Percentiles rank a stretch among this genome's conserved stretches.
phyloP scores from a whole-genome alignment of 1,140 invertebrate species.

The Cydia amplana region DNA sequence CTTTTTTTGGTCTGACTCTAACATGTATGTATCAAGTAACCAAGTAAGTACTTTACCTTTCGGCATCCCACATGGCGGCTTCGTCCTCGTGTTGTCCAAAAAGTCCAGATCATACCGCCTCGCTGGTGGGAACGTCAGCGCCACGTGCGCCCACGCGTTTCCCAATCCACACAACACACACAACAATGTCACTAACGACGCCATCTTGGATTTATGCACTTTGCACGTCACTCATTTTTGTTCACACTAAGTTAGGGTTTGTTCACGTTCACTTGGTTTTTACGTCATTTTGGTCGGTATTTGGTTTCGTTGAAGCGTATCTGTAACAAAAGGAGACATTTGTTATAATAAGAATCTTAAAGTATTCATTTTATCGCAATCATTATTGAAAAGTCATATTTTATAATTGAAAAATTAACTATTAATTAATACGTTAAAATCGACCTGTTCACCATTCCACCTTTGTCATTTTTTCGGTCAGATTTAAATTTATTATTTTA shows the following conservation, averaged over 20 bases:
- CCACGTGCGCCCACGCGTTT: constrained; percentile 84
- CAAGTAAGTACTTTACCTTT: constrained; percentile 89
- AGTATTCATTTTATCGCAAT: not conserved
- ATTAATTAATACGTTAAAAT: too few species aligned
- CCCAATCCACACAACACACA: constrained; percentile 52
- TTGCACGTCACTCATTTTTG: constrained; percentile 13
- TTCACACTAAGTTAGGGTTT: not conserved
- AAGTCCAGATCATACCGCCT: constrained; percentile 95
- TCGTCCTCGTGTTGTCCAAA: constrained; percentile 93
- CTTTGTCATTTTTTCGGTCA: too few species aligned
- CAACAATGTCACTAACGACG: constrained; percentile 50
- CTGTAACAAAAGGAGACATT: constrained; percentile 25
- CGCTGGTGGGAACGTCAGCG: constrained; percentile 91
- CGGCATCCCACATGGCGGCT: constrained; percentile 96
- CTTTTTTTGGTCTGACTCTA: too few species aligned
- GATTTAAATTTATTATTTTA: too few species aligned
- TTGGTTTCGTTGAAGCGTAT: constrained; percentile 14
- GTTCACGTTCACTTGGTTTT: not conserved
- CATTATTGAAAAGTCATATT: too few species aligned
- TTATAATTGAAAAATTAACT: too few species aligned
- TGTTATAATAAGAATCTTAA: not conserved
- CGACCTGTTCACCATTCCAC: too few species aligned
- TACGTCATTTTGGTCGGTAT: not conserved
- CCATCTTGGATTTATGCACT: constrained; percentile 50
- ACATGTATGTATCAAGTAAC: too few species aligned